Evolutionary conservation across 2,113 vertebrate genomes (phyloP), one percentile per base, ranked within the genome.

Genomic region (Gambusia holbrooki): DNA sequence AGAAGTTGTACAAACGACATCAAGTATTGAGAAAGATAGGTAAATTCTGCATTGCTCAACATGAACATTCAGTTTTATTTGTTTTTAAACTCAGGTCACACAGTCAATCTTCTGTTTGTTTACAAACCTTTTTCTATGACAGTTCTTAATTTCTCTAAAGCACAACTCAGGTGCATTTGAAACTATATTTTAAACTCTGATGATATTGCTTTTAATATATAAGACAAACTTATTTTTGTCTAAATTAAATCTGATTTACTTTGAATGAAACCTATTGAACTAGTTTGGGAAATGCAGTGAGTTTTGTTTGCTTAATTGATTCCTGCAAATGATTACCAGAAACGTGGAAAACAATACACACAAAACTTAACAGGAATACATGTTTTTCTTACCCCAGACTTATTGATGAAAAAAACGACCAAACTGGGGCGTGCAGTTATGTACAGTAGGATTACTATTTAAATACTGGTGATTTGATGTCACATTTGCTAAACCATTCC

Each of bases 261-360:
- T 33, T 25, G n/a, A 30, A 58, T 29, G 6, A 27, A 27, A 33
- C 17, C 66, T 14, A 0, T 12, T n/a, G 14, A 33, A 58, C 33
- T 4, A 27, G 40, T 30, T 35, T 58, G 7, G 33, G 25, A 69
- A 69, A 76, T 74, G 13, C 42, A 71, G 37, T 3, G 0, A 25
- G 32, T 58, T 74, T 66, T 84, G 80, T 88, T 91, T 88, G 73
- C 25, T 28, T 1, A 40, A 91, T 89, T 88, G 90, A 91, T 89
- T 82, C 3, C 66, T 62, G 62, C 42, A 33, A 88, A 92, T 91
- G 66, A 89, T 91, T 91, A 54, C 64, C 76, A 12, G 71, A 54
- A 72, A 66, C 30, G 27, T 27, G 27, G 37, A 62, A 70, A 15
- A 37, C 27, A 69, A 40, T 19, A 15, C 62, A 85, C 84, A 84